These are phyloP conservation scores for Perodicticus potto DNA, from an alignment of 2,797 vertebrate species.

Conservation along the genomic window DNA sequence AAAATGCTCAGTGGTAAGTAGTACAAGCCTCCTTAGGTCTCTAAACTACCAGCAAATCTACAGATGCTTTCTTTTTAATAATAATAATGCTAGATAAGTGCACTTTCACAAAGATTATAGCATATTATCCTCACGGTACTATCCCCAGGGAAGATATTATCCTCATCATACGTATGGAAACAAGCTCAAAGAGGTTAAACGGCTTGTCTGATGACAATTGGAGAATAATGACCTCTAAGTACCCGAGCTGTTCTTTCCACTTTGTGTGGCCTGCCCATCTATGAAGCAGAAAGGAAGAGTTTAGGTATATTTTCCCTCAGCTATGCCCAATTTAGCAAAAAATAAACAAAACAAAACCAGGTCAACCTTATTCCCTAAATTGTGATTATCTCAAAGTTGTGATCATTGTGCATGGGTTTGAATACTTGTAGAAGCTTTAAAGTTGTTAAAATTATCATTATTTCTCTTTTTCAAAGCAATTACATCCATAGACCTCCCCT, in stretches of 20 bases:
- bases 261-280: background rate
- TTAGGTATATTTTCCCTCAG: background rate
- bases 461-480: background rate
- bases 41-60: slow-evolving; percentile 44
- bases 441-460: background rate
- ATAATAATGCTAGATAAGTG: slow-evolving; percentile 79
- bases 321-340: background rate
- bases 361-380: background rate
- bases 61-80: slow-evolving; percentile 77
- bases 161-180: slow-evolving; percentile 69
- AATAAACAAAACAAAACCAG: background rate
- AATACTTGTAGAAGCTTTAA: background rate
- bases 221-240: slow-evolving; percentile 55
- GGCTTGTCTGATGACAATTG: slow-evolving; percentile 65
- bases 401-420: background rate
- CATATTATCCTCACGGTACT: slow-evolving; percentile 77
- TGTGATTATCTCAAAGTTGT: slow-evolving; percentile 42
- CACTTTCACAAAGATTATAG: slow-evolving; percentile 77
- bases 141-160: slow-evolving; percentile 75
- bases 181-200: slow-evolving; percentile 79
- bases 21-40: slow-evolving; percentile 29
- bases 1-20: slow-evolving; percentile 44
- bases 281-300: background rate
- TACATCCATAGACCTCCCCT: background rate
- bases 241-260: background rate